These are phyloP conservation scores for Proteles cristata DNA, from an alignment of 2,113 vertebrate genomes.

Conservation along the genomic window DNA sequence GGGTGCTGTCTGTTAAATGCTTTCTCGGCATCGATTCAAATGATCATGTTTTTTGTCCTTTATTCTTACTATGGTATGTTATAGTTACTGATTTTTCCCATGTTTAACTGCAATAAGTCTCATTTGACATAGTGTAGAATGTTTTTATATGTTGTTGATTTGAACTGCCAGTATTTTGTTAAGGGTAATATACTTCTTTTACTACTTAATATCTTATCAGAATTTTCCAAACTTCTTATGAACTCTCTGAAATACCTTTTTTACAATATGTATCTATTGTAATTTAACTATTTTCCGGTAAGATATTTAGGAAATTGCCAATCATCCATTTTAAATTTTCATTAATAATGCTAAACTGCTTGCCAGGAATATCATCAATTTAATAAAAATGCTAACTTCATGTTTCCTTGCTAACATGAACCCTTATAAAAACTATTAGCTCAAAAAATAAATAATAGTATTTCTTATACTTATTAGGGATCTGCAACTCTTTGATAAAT, in stretches of 20 bases:
- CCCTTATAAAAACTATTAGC: neutral
- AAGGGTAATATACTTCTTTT: neutral
- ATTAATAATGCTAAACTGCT: neutral
- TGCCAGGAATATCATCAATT: slow-evolving; percentile 5
- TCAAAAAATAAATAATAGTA: slow-evolving; percentile 33
- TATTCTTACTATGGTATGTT: neutral
- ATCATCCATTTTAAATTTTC: neutral
- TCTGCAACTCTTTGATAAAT: slow-evolving; percentile 8
- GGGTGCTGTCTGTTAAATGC: neutral
- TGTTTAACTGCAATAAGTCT: slow-evolving; percentile 1
- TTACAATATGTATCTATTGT: neutral
- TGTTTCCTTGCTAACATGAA: neutral
- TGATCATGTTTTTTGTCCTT: neutral
- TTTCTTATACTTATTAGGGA: neutral
- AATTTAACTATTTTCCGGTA: neutral
- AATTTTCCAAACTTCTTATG: neutral
- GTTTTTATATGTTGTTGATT: neutral
- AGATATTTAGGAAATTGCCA: neutral
- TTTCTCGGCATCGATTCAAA: neutral
- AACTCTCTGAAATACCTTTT: neutral
- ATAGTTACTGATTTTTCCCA: neutral
- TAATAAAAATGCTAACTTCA: neutral
- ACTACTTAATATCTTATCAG: neutral
- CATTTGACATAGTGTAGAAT: neutral
- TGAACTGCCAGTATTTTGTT: neutral